Percentiles rank a stretch among this genome's conserved stretches.
Evolutionary conservation across 2,113 vertebrate genomes (phyloP).

Genomic region (Colius striatus): DNA sequence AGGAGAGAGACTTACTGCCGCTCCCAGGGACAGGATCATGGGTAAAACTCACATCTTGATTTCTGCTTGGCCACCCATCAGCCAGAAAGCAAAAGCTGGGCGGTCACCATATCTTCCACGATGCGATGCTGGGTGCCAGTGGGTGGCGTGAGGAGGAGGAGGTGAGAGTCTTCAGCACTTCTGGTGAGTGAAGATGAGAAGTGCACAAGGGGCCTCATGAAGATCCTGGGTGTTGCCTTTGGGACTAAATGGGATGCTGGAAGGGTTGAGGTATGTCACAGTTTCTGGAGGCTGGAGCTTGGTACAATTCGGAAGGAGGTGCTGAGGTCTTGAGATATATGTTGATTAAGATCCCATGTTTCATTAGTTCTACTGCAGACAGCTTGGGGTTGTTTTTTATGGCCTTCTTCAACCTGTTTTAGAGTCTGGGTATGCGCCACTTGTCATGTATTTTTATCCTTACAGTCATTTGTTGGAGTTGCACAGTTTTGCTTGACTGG

Average conservation of each 20-base stretch:
- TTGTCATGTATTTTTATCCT: neutral
- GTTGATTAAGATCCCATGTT: neutral
- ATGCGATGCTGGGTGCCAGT: neutral
- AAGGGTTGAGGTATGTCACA: neutral
- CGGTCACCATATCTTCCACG: fast-evolving
- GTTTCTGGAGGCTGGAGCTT: neutral
- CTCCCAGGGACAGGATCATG: neutral
- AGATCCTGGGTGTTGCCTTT: neutral
- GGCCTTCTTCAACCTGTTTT: neutral
- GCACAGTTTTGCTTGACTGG: neutral
- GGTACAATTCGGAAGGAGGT: neutral
- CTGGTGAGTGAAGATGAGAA: neutral
- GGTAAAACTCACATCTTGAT: neutral
- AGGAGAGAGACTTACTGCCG: neutral
- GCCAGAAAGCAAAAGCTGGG: neutral
- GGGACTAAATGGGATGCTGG: neutral
- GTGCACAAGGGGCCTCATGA: neutral
- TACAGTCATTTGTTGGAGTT: neutral
- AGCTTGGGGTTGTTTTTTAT: neutral
- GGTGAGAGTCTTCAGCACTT: neutral
- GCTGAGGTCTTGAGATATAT: neutral
- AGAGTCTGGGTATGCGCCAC: neutral
- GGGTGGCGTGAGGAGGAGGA: neutral
- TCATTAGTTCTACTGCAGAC: neutral
- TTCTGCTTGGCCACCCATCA: neutral